Conservation (phyloP, 2,113 vertebrate species). For the Alectura lathami region DNA sequence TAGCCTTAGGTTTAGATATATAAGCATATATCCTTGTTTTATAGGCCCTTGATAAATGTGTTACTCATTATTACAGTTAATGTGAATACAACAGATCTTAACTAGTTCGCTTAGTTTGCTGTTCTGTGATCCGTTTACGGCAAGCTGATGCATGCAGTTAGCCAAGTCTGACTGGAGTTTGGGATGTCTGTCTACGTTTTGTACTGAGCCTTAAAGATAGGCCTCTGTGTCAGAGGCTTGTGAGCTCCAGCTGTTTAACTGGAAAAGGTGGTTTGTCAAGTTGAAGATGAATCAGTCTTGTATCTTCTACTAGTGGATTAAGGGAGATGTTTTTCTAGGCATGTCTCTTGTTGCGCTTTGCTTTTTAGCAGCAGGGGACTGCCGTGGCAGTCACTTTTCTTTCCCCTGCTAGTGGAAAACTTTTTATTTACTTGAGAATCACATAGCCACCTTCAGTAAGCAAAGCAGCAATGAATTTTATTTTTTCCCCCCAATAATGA, state of each 20-base stretch:
- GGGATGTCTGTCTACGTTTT: not conserved
- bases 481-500: not conserved
- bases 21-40: not conserved
- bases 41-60: not conserved
- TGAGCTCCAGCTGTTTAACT: not conserved
- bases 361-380: not conserved
- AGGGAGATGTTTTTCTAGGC: not conserved
- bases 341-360: not conserved
- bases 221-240: not conserved
- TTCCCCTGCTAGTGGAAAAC: not conserved
- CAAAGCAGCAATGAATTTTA: not conserved
- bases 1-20: not conserved
- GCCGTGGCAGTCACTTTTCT: not conserved
- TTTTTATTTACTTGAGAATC: not conserved
- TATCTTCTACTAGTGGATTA: not conserved
- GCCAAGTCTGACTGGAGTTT: not conserved
- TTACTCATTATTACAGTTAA: not conserved
- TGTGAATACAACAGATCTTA: not conserved
- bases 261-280: not conserved
- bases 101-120: not conserved
- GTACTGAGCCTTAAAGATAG: not conserved
- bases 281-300: not conserved
- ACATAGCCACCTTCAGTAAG: not conserved
- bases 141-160: not conserved
- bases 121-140: not conserved